Percentiles rank a stretch among this genome's conserved stretches.
These are phyloP conservation scores for Oncorhynchus kisutch DNA, from an alignment of 2,113 vertebrate species.

Conservation along the genomic window DNA sequence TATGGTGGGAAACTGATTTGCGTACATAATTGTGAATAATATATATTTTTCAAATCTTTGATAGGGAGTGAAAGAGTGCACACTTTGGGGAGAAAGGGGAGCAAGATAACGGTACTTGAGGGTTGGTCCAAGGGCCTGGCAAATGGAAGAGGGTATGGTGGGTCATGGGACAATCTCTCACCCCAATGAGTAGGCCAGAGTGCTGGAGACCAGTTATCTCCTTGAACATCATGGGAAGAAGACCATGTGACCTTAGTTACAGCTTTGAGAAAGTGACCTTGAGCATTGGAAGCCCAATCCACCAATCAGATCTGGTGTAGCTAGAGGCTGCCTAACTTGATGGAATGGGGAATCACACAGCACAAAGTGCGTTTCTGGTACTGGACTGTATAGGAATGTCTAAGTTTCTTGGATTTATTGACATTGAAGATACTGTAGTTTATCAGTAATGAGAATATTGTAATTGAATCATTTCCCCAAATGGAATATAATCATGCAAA, in stretches of 20 bases:
- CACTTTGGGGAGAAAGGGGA: neutral
- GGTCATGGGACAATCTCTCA: constrained; percentile 32
- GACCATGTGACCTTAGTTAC: constrained; percentile 26
- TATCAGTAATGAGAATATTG: no score
- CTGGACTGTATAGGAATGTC: no score
- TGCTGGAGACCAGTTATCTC: constrained; percentile 37
- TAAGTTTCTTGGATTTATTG: no score
- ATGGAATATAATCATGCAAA: no score
- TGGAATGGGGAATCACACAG: neutral
- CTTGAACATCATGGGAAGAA: constrained; percentile 39
- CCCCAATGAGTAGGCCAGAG: constrained; percentile 22
- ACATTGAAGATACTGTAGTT: no score
- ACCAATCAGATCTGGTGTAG: constrained; percentile 36
- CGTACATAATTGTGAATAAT: no score
- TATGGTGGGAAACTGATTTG: neutral
- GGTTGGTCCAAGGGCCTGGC: neutral
- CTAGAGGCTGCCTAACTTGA: constrained; percentile 31
- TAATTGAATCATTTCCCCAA: no score
- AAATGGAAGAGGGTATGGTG: neutral
- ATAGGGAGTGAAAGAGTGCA: no score
- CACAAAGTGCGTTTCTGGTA: no score
- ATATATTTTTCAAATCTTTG: no score
- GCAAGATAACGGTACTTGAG: neutral
- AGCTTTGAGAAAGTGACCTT: constrained; percentile 33
- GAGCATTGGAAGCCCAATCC: constrained; percentile 22